phyloP scores from a whole-genome alignment of 2,797 vertebrate genomes.

The Notolepis coatsorum region DNA sequence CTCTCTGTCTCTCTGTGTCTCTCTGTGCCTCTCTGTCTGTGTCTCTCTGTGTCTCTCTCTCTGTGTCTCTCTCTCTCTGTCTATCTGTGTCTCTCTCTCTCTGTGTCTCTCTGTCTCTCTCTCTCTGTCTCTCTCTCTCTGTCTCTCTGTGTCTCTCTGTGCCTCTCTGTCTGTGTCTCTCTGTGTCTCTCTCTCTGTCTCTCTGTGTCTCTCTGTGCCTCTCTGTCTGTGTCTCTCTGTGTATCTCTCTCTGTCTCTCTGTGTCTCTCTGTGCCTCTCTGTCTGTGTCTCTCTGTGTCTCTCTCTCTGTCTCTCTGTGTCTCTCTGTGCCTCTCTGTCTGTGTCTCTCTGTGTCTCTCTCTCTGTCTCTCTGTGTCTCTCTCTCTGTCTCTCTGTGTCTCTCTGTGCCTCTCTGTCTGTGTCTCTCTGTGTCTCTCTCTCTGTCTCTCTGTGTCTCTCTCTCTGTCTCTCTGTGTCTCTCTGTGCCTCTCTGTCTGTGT shows the following conservation, averaged over 20 bases:
- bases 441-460: slow-evolving; percentile 6
- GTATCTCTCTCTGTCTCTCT: neutral
- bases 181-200: slow-evolving; percentile 1
- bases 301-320: neutral
- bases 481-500: neutral
- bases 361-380: neutral
- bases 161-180: slow-evolving; percentile 1
- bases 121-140: slow-evolving; percentile 3
- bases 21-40: no score
- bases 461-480: neutral
- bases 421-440: neutral
- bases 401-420: neutral
- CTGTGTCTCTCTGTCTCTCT: neutral
- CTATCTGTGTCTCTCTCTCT: neutral
- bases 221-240: neutral
- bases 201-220: neutral
- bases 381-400: slow-evolving; percentile 4
- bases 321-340: neutral
- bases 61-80: slow-evolving; percentile 8
- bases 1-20: neutral
- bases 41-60: slow-evolving; percentile 8
- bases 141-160: slow-evolving; percentile 1
- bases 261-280: neutral
- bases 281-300: neutral
- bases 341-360: neutral